Base-by-base conservation (phyloP, 2,888 invertebrate genomes). In the Stenolophus ochropezus region DNA sequence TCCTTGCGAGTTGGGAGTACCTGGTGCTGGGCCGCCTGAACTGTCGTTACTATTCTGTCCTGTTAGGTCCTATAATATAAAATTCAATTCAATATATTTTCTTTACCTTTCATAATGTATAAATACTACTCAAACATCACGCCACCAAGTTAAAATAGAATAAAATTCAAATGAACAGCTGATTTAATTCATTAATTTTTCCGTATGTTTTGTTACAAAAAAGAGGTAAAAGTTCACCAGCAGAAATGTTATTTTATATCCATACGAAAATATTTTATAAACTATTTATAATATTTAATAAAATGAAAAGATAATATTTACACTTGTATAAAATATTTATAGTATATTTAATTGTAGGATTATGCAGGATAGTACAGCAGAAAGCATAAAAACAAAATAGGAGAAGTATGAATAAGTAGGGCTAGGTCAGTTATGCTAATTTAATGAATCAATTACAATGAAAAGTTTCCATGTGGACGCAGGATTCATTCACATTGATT, bases 31-130 rank as follows among this genome's bases (percentile, higher is more conserved):
- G 86, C 93, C 93, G 87, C 94, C 94, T 83, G 90, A 91, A 88
- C 91, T 91, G 87, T 91, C 91, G 88, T 91, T 91, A 87, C 91
- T 91, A 86, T 91, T 91, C 77, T 91, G 92, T 81, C 92, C 93
- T 89, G 95, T 96, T 91, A 96, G 92, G 92, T 96, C 96, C 96
- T 96, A 91, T 11, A 92, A 89, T 18, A 11, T 42, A 42, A 1
- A 42, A 42, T 4, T 1, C 3, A 4, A 42, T 42, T 42, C 6
- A 11, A 42, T n/a, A n/a, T n/a, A n/a, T n/a, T n/a, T n/a, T n/a
- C n/a, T n/a, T n/a, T n/a, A n/a, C n/a, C n/a, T n/a, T n/a, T n/a
- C n/a, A n/a, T n/a, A n/a, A n/a, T n/a, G n/a, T n/a, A n/a, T n/a
- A n/a, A n/a, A n/a, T n/a, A n/a, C n/a, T n/a, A n/a, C n/a, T n/a